Conservation (phyloP, 2,113 vertebrate species). For the Myotis lucifugus region DNA sequence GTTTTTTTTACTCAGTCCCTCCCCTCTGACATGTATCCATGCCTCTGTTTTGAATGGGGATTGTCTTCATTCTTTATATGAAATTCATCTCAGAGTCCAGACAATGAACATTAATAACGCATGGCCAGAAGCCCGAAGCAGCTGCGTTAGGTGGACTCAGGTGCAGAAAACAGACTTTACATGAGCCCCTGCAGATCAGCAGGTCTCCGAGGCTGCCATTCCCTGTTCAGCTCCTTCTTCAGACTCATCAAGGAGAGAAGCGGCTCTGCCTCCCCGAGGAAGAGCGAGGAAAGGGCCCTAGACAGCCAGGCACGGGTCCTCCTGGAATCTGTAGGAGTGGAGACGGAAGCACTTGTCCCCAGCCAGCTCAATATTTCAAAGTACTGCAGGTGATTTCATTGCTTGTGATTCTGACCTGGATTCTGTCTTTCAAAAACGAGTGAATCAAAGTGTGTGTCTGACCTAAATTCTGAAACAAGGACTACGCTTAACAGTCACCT, state of each 20-base stretch:
- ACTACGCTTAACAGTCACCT: not conserved
- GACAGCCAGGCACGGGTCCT: not conserved
- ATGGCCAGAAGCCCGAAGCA: not conserved
- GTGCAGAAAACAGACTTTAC: not conserved
- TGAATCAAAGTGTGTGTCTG: not conserved
- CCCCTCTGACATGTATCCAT: not conserved
- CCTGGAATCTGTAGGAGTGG: not conserved
- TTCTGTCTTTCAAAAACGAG: conserved; percentile 12
- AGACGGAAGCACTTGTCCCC: not conserved
- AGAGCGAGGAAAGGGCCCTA: not conserved
- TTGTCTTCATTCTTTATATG: not conserved
- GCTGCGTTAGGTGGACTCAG: not conserved
- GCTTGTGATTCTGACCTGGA: not conserved
- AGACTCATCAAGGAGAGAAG: not conserved
- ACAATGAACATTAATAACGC: not conserved
- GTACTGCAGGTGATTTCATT: not conserved
- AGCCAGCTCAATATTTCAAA: not conserved
- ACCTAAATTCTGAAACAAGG: not conserved
- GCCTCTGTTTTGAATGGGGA: not conserved
- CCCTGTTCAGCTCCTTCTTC: not conserved
- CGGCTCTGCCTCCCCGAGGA: not conserved
- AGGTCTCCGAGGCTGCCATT: not conserved
- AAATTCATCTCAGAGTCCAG: not conserved
- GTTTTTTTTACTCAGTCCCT: not conserved
- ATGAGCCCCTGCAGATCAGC: not conserved